Base-by-base conservation (phyloP, 2,797 vertebrate species). In the Myotis findleyi region DNA sequence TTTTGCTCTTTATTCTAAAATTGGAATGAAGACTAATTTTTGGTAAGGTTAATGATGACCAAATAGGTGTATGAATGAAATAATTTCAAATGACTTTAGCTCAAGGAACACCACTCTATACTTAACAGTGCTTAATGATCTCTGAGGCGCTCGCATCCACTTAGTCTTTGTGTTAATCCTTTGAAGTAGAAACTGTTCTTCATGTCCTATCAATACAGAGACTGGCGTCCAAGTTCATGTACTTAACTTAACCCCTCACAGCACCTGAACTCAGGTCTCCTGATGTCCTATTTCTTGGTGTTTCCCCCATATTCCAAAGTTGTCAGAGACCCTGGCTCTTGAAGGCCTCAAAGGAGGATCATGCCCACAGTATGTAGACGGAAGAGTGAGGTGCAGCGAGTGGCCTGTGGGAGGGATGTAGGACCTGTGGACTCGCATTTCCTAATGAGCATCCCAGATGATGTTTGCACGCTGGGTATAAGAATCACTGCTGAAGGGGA, bases 1-100 rank as follows among this genome's bases (percentile, higher is more conserved):
- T 16, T 71, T 83, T 87, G 57, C 25, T 51, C 41, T 95, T 87
- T 17, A 53, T 66, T 93, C 55, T 73, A 41, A 89, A 91, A 47
- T 62, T 72, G 69, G n/a, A 84, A 20, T 5, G 41, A 93, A 91
- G 49, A 53, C 44, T 71, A 38, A 51, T 59, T 86, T 84, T 68
- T 59, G n/a, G 27, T 80, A 49, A 71, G 33, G 25, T 93, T 84
- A 62, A 55, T 36, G 57, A 36, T 8, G 18, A 49, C 51, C 44
- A 44, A 64, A 59, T n/a, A 49, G 36, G 18, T 76, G 68, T 55
- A n/a, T 14, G 33, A 76, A 17, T 53, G 68, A 59, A 44, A n/a
- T n/a, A 55, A 30, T 91, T 83, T 38, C 38, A 64, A 18, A 6
- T 27, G 81, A 80, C 47, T 55, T 41, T 36, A 27, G 71, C 41